Evolutionary conservation across 2,113 vertebrate species (phyloP), one percentile per base, ranked within the genome.

Genomic region (Caranx ignobilis): DNA sequence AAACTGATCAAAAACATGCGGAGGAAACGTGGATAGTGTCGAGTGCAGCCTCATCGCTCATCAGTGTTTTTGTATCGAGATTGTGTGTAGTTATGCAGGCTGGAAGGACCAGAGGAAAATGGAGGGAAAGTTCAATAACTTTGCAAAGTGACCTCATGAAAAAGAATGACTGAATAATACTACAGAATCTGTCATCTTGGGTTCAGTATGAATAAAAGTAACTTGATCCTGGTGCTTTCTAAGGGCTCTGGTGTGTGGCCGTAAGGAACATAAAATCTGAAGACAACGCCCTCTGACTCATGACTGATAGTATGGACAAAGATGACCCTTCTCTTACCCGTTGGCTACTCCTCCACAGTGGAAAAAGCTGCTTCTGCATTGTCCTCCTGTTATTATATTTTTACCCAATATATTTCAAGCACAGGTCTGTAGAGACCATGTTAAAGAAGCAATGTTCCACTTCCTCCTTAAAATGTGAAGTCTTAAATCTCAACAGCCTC

Each of bases 1-100:
- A 81, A 67, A 52, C 10, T 83, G 57, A 85, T 89, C 80, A 85
- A 91, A 89, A 82, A 88, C 84, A 87, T 21, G 68, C 26, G 45
- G 65, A 82, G 71, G 89, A 91, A 82, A 88, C 21, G 86, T 87
- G 85, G 84, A 92, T 84, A 0, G 60, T 11, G 77, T 76, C 8
- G 5, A 59, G 71, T 32, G 43, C 59, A 45, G 61, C 65, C 45
- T 68, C 19, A 62, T 71, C 13, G 26, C 37, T 19, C 6, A 0
- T 35, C 45, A n/a, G 21, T 57, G 68, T 75, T 56, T 62, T 62
- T 74, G 31, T 55, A 50, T 60, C 43, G 0, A 82, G 45, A 62
- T 71, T 71, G 21, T 64, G 26, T 66, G 34, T 12, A 16, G 11
- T 26, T 12, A 50, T 34, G 18, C 39, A 60, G 32, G 48, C 62